Percentiles rank a stretch among this genome's conserved stretches.
phyloP scores from a whole-genome alignment of 2,888 invertebrate genomes.

The Argynnis bischoffii region DNA sequence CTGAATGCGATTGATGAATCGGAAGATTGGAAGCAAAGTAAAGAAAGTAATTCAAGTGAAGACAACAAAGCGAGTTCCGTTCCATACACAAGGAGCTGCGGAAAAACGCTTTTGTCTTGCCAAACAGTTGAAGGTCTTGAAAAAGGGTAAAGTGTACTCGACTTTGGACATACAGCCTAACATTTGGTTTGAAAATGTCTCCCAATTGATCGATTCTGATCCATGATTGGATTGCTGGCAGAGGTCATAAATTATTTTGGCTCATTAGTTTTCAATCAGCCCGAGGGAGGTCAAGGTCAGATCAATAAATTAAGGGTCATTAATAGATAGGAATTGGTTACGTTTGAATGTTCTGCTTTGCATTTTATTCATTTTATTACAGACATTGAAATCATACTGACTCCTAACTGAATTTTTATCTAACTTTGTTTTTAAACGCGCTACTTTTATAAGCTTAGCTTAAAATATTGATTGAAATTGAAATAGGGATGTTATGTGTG shows the following conservation, averaged over 20 bases:
- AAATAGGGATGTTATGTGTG: too few relatives aligned
- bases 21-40: constrained; percentile 6
- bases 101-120: constrained; percentile 28
- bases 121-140: constrained; percentile 23
- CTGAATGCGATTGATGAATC: constrained; percentile 39
- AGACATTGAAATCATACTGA: too few relatives aligned
- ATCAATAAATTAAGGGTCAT: constrained; percentile 20
- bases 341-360: too few relatives aligned
- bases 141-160: constrained; percentile 27
- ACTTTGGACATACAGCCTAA: constrained; percentile 14
- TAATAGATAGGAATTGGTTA: background rate
- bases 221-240: constrained; percentile 24
- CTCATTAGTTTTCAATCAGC: constrained; percentile 30
- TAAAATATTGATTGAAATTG: too few relatives aligned
- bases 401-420: too few relatives aligned
- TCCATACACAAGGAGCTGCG: constrained; percentile 19
- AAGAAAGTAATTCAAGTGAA: constrained; percentile 22
- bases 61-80: constrained; percentile 18
- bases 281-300: constrained; percentile 31
- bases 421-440: too few relatives aligned
- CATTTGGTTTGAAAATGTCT: constrained; percentile 23
- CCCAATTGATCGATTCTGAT: constrained; percentile 16
- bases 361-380: too few relatives aligned
- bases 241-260: constrained; percentile 34
- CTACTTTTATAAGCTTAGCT: too few relatives aligned